These are phyloP conservation scores for Acanthurus leucopareius DNA, from an alignment of 2,797 vertebrate genomes.

Conservation along the genomic window DNA sequence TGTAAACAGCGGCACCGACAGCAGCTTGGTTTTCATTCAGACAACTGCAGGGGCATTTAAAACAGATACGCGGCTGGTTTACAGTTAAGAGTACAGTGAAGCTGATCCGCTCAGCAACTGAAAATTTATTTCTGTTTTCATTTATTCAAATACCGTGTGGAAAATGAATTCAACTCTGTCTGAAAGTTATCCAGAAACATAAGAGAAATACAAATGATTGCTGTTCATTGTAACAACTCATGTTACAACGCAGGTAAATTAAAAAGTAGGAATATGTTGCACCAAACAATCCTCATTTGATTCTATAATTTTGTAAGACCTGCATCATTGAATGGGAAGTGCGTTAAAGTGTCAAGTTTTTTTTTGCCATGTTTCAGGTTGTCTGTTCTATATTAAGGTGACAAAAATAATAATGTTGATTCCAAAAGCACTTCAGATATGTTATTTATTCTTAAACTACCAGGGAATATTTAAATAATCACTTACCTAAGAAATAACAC, in stretches of 20 bases:
- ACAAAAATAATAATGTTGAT: too few relatives aligned
- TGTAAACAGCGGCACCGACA: slow-evolving; percentile 64
- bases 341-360: not conserved
- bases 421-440: too few relatives aligned
- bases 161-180: not conserved
- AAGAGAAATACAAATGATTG: not conserved
- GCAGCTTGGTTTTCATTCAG: slow-evolving; percentile 60
- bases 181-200: not conserved
- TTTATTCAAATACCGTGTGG: not conserved
- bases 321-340: not conserved
- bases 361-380: not conserved
- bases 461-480: too few relatives aligned
- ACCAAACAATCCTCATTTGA: too few relatives aligned
- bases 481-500: too few relatives aligned
- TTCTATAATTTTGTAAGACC: not conserved
- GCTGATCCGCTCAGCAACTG: not conserved
- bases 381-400: too few relatives aligned
- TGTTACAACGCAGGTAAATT: not conserved
- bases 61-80: slow-evolving; percentile 17
- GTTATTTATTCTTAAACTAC: too few relatives aligned
- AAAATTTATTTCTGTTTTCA: not conserved
- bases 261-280: not conserved
- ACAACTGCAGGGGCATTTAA: slow-evolving; percentile 51
- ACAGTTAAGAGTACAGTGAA: not conserved
- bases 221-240: not conserved